Evolutionary conservation across 1,140 invertebrate species (phyloP).

Genomic region (Papilio polytes): DNA sequence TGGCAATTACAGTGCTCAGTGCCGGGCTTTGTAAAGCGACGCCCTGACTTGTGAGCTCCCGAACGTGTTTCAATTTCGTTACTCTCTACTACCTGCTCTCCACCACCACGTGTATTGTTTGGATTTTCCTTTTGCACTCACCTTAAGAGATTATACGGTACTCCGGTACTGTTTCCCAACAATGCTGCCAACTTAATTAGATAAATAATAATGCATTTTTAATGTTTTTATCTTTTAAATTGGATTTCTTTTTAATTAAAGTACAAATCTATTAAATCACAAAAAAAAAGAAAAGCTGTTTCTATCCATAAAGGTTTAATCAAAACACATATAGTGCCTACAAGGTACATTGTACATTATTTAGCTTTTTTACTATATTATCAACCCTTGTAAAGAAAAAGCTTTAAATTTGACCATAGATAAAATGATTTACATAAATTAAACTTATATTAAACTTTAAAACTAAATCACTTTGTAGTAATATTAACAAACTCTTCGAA

Average conservation of each 20-base stretch:
- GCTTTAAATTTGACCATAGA: too few relatives aligned
- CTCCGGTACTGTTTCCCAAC: background rate
- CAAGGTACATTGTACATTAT: too few relatives aligned
- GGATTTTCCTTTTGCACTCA: conserved; percentile 29
- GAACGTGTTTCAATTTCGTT: conserved; percentile 41
- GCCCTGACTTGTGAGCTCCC: conserved; percentile 37
- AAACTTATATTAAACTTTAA: too few relatives aligned
- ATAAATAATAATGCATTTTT: background rate
- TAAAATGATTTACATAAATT: too few relatives aligned
- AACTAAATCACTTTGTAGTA: background rate
- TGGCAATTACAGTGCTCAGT: conserved; percentile 34
- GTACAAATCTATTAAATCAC: background rate
- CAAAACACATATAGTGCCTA: too few relatives aligned
- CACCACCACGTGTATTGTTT: conserved; percentile 12
- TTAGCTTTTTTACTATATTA: too few relatives aligned
- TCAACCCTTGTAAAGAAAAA: too few relatives aligned
- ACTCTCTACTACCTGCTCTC: background rate
- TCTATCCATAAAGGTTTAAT: too few relatives aligned
- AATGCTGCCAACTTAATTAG: conserved; percentile 5
- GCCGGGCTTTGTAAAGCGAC: conserved; percentile 30
- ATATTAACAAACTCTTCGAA: background rate
- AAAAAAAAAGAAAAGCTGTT: too few relatives aligned
- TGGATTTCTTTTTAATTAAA: background rate
- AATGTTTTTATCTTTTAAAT: background rate
- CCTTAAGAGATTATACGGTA: conserved; percentile 23